Base-by-base conservation (phyloP, 1,140 invertebrate genomes). In the Lucilia sericata region DNA sequence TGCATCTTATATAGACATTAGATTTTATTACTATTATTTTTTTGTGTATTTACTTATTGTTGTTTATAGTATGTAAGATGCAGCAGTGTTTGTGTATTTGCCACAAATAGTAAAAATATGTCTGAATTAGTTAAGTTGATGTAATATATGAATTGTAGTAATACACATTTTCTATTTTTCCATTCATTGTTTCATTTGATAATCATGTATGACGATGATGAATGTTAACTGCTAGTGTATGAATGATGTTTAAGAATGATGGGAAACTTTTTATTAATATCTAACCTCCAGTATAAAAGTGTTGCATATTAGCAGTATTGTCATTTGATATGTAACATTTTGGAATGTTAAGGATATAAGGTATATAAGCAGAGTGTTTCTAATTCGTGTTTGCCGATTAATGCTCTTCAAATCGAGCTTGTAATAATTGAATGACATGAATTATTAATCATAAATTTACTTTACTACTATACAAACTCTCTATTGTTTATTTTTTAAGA, bases 131-230 rank as follows among this genome's bases (percentile, higher is more conserved):
- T 70, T 70, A 60, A 60, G 21, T 70, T 70, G 65, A 70, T 70
- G 65, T 70, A 70, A 70, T 70, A 70, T 12, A 30, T 30, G 3
- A 2, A 30, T 21, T 19, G 21, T 70, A 10, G 19, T 10, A 42
- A 70, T 21, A 70, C n/a, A 21, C 65, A 70, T 42, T 30, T 30
- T 8, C 42, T 42, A 42, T 55, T 55, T 55, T 42, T 60, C n/a
- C 65, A 70, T 70, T 70, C 65, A 70, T 70, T 70, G 19, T 70
- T n/a, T 70, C n/a, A 70, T 70, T 70, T 25, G 25, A 70, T 70
- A 21, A 70, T 70, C 21, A 21, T 70, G 51, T 4, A 60, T n/a
- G 55, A n/a, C 14, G 55, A 60, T n/a, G 55, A 70, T 70, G 65
- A 70, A 70, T 70, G 21, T 70, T 70, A 70, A 70, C 7, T 70